Percentiles rank a stretch among this genome's conserved stretches.
Conservation (phyloP, 1,140 invertebrate species). For the Conus ventricosus region DNA sequence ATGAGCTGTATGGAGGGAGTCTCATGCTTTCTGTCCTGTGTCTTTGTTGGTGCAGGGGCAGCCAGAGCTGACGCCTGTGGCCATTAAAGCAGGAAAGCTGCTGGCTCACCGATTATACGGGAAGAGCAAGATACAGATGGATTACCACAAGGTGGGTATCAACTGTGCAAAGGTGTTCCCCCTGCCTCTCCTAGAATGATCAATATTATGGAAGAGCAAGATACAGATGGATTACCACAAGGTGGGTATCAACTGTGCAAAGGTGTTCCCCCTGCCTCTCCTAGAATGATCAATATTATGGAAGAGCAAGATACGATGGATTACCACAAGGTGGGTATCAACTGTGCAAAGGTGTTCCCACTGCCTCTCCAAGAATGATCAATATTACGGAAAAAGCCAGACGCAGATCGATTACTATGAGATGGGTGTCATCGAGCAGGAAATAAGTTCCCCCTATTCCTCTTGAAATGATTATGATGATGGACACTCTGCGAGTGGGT, state of each 20-base stretch:
- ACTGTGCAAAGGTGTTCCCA: too few relatives aligned
- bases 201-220: too few relatives aligned
- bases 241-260: slow-evolving; percentile 87
- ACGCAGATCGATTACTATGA: too few relatives aligned
- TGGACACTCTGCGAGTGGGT: too few relatives aligned
- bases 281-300: slow-evolving; percentile 56
- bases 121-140: slow-evolving; percentile 77
- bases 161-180: too few relatives aligned
- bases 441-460: slow-evolving; percentile 83
- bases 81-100: slow-evolving; percentile 93
- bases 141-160: slow-evolving; percentile 87
- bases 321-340: slow-evolving; percentile 85
- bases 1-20: too few relatives aligned
- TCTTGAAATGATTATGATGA: too few relatives aligned
- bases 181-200: too few relatives aligned
- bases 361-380: too few relatives aligned
- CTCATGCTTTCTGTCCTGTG: too few relatives aligned
- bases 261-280: slow-evolving; percentile 80
- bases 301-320: slow-evolving; percentile 79
- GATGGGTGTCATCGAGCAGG: slow-evolving; percentile 97
- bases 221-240: too few relatives aligned
- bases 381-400: too few relatives aligned
- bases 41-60: slow-evolving; percentile 77
- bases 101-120: slow-evolving; percentile 80
- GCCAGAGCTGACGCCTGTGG: slow-evolving; percentile 96